phyloP scores from a whole-genome alignment of 2,888 invertebrate genomes.

The Drosophila borealis region DNA sequence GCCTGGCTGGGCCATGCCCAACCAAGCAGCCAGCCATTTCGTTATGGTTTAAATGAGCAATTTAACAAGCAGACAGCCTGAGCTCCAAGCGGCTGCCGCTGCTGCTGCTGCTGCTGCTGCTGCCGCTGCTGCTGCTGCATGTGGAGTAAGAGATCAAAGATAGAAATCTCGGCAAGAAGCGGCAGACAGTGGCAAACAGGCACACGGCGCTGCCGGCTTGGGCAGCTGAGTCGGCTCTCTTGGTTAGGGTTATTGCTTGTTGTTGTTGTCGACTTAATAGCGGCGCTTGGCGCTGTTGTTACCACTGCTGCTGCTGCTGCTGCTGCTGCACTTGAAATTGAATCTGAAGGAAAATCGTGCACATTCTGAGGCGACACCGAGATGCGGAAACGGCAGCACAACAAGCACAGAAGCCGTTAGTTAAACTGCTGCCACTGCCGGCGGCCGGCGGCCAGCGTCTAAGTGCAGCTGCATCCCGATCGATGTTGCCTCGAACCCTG shows the following conservation, averaged over 20 bases:
- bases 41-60: constrained; percentile 80
- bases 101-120: constrained; percentile 16
- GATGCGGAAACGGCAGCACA: constrained; percentile 82
- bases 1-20: constrained; percentile 46
- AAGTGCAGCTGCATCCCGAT: constrained; percentile 73
- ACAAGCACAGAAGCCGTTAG: constrained; percentile 81
- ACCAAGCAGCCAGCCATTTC: constrained; percentile 55
- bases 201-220: constrained; percentile 51
- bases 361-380: constrained; percentile 81
- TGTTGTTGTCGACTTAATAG: constrained; percentile 82
- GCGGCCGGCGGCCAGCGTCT: constrained; percentile 63
- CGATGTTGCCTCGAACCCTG: constrained; percentile 62
- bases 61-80: constrained; percentile 43
- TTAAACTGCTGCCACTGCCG: constrained; percentile 70
- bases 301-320: constrained; percentile 44
- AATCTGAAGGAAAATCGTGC: constrained; percentile 79
- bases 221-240: constrained; percentile 42
- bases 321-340: constrained; percentile 81
- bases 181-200: constrained; percentile 77
- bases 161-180: constrained; percentile 81
- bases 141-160: constrained; percentile 84
- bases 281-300: constrained; percentile 73
- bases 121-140: constrained; percentile 62
- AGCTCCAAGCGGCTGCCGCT: constrained; percentile 21
- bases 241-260: constrained; percentile 80